phyloP scores from a whole-genome alignment of 2,888 invertebrate species.

The Escarpia spicata region DNA sequence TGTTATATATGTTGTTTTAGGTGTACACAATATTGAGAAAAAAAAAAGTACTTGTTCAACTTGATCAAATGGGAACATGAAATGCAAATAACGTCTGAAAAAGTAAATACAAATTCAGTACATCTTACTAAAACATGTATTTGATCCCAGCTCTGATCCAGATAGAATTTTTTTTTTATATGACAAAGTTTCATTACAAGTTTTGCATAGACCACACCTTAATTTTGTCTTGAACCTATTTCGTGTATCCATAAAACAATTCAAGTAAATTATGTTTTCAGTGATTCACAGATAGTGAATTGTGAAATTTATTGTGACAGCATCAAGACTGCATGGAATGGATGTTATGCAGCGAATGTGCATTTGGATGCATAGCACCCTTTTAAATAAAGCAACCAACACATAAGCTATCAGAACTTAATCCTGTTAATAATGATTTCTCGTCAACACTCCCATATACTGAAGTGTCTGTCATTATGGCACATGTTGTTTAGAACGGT shows the following conservation, averaged over 20 bases:
- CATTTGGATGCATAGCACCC: background rate
- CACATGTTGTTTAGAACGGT: background rate
- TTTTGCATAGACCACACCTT: background rate
- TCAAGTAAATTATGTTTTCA: background rate
- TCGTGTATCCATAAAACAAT: background rate
- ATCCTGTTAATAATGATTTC: background rate
- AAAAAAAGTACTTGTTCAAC: too few relatives aligned
- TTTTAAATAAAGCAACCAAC: background rate
- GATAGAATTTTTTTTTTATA: background rate
- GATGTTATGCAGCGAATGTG: background rate
- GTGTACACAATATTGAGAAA: too few relatives aligned
- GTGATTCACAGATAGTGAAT: background rate
- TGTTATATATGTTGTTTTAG: too few relatives aligned
- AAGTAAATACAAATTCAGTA: background rate
- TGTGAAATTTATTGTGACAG: background rate
- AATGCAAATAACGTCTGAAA: too few relatives aligned
- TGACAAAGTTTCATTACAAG: background rate
- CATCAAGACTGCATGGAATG: background rate
- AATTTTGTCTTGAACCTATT: background rate
- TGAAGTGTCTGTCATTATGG: background rate
- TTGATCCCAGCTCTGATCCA: background rate
- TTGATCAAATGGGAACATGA: too few relatives aligned
- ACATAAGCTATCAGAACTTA: background rate
- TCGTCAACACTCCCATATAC: background rate
- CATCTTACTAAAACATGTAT: background rate